Conservation (phyloP, 1,140 invertebrate species). For the Tetragnatha versicolor region DNA sequence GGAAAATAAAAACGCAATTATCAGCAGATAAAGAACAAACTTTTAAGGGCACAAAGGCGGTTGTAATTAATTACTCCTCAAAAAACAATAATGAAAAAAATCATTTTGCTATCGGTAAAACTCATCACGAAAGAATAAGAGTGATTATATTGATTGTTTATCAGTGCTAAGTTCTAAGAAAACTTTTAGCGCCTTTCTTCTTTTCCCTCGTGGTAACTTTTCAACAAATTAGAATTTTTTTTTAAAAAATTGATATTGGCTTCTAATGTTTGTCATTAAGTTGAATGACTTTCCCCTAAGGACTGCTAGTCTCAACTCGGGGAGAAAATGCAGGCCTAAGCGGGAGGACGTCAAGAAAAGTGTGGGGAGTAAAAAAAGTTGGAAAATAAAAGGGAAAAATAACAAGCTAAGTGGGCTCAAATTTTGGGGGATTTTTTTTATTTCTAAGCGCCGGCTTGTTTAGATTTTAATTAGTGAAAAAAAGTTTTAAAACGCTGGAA, state of each 20-base stretch:
- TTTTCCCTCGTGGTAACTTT: constrained; percentile 19
- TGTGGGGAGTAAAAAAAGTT: too few species aligned
- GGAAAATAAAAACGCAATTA: constrained; percentile 56
- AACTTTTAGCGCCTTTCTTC: constrained; percentile 37
- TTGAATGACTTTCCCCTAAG: constrained; percentile 33
- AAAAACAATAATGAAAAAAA: constrained; percentile 52
- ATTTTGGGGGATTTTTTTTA: too few species aligned
- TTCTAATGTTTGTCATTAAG: constrained; percentile 54
- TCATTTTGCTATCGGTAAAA: constrained; percentile 49
- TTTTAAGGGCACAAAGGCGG: constrained; percentile 50
- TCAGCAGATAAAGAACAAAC: constrained; percentile 52
- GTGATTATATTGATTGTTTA: constrained; percentile 55
- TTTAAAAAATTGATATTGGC: constrained; percentile 47
- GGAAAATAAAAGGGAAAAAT: too few species aligned
- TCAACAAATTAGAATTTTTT: constrained; percentile 45
- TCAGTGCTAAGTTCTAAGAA: constrained; percentile 40
- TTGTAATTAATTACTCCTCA: constrained; percentile 50
- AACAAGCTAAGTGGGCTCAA: too few species aligned
- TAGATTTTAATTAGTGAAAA: too few species aligned
- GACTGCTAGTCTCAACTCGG: too few species aligned
- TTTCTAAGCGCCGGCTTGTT: too few species aligned
- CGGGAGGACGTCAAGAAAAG: too few species aligned
- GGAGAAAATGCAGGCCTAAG: too few species aligned
- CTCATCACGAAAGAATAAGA: constrained; percentile 46
- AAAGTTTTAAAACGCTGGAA: too few species aligned